Evolutionary conservation across 2,797 vertebrate species (phyloP).

Genomic region (Acipenser transmontanus): DNA sequence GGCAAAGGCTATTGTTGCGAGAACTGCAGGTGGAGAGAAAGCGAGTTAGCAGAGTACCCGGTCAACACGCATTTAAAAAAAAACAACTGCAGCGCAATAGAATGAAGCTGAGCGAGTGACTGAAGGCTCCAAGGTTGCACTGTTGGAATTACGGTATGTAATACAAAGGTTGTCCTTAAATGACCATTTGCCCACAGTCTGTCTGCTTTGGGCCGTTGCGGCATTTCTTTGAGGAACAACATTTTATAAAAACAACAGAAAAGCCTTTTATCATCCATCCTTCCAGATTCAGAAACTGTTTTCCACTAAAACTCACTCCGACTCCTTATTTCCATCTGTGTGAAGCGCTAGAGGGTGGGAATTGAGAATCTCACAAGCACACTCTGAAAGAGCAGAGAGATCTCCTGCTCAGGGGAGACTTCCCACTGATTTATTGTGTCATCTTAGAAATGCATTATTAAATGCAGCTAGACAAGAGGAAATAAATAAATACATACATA

Average conservation of each 20-base stretch:
- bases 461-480: too few species aligned
- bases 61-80: background rate
- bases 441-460: background rate
- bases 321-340: too few species aligned
- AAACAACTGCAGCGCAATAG: background rate
- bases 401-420: too few species aligned
- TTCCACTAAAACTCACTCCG: too few species aligned
- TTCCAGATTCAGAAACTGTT: too few species aligned
- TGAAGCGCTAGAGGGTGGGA: background rate
- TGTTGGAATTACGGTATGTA: conserved; percentile 6
- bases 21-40: conserved; percentile 66
- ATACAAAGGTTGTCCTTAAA: background rate
- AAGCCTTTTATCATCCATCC: too few species aligned
- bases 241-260: too few species aligned
- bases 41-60: conserved; percentile 2
- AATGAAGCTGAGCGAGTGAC: background rate
- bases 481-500: too few species aligned
- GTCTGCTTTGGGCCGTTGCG: background rate
- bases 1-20: conserved; percentile 97
- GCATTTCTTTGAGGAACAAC: too few species aligned
- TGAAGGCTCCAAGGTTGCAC: background rate
- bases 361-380: background rate
- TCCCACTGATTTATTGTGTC: background rate
- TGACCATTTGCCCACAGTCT: background rate
- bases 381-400: background rate